Evolutionary conservation across 2,888 invertebrate genomes (phyloP), one percentile per base, ranked within the genome.

Genomic region (Pachymerium ferrugineum): DNA sequence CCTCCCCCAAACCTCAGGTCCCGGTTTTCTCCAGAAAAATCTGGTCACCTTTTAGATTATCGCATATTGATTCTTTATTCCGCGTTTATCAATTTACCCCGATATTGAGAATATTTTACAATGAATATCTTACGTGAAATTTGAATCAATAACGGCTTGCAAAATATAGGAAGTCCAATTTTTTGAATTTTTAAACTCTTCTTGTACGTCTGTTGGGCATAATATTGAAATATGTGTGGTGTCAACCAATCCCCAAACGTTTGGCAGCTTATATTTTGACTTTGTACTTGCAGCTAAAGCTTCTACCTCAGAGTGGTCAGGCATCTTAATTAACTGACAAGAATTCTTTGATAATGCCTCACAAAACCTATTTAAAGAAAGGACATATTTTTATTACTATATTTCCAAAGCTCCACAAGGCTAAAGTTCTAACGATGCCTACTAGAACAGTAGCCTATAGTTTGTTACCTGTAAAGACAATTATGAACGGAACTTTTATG

Each of bases 401-500:
- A 14, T 16, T 47, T 47, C 22, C 22, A 16, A 14, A 47, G n/a
- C n/a, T n/a, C n/a, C n/a, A n/a, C n/a, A n/a, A n/a, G n/a, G n/a
- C n/a, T n/a, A n/a, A n/a, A n/a, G n/a, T n/a, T n/a, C n/a, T n/a
- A n/a, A n/a, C n/a, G n/a, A n/a, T n/a, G n/a, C n/a, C n/a, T n/a
- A n/a, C n/a, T n/a, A n/a, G n/a, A n/a, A n/a, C n/a, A n/a, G n/a
- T n/a, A n/a, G n/a, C n/a, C n/a, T 3, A 8, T 19, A 68, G 5
- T 12, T 68, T 68, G 2, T 68, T 19, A 68, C 68, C n/a, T 68
- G 28, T 70, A 70, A n/a, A 70, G 31, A 33, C 31, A 70, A 16
- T 31, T 31, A 35, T 70, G 70, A 10, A 70, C 70, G 8, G 70
- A 31, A 22, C 70, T 70, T 31, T 70, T 70, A 31, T 70, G 70